Conservation (phyloP, 2,888 invertebrate genomes). For the Eristalis intricaria region DNA sequence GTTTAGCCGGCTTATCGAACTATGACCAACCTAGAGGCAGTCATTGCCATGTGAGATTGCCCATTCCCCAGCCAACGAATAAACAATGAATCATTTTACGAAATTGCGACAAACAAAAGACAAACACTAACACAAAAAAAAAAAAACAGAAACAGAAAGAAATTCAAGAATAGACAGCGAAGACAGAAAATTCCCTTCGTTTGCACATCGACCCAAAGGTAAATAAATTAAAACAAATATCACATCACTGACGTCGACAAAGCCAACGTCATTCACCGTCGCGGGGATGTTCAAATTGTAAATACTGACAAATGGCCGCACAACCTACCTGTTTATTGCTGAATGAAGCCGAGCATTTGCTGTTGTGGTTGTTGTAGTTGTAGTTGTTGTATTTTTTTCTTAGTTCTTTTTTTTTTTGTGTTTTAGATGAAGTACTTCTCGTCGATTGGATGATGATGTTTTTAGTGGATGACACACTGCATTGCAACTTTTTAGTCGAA, state of each 20-base stretch:
- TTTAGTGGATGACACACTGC: not conserved
- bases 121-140: not conserved
- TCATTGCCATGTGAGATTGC: not conserved
- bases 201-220: constrained; percentile 70
- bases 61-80: not conserved
- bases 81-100: constrained; percentile 28
- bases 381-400: not conserved
- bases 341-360: constrained; percentile 67
- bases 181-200: constrained; percentile 48
- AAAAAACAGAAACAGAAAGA: not conserved
- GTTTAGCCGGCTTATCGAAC: not conserved
- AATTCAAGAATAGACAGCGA: not conserved
- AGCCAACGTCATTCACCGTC: constrained; percentile 2
- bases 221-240: constrained; percentile 46
- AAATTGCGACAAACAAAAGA: not conserved
- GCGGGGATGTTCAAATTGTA: constrained; percentile 35
- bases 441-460: constrained; percentile 5
- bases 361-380: constrained; percentile 33
- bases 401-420: not conserved
- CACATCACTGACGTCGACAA: constrained; percentile 22
- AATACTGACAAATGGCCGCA: constrained; percentile 57
- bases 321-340: constrained; percentile 70
- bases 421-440: not conserved
- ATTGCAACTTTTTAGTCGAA: constrained; percentile 3
- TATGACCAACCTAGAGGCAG: constrained; percentile 11